Evolutionary conservation across 2,113 vertebrate species (phyloP).

Genomic region (Trinectes maculatus): DNA sequence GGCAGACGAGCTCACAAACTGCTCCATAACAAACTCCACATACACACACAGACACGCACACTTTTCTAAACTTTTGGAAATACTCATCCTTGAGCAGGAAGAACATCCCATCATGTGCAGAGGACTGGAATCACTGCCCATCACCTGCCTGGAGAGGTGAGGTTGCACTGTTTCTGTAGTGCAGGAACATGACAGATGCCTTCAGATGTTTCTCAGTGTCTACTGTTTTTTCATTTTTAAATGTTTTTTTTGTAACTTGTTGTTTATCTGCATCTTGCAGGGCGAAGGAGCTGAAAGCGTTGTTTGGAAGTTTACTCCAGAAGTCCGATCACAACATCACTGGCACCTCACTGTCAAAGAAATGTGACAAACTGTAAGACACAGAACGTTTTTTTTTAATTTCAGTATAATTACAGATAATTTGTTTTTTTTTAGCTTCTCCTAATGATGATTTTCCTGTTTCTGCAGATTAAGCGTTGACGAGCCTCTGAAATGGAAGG

Average conservation of each 20-base stretch:
- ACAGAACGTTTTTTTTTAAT: neutral
- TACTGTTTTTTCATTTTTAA: too few species aligned
- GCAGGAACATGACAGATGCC: neutral
- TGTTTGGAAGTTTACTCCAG: constrained; percentile 89
- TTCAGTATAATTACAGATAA: neutral
- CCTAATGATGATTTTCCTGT: neutral
- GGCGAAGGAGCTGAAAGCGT: constrained; percentile 91
- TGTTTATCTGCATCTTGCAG: constrained; percentile 65
- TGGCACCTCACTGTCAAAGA: constrained; percentile 59
- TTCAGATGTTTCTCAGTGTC: too few species aligned
- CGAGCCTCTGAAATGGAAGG: constrained; percentile 88
- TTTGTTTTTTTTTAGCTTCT: neutral
- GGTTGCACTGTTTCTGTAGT: constrained; percentile 10
- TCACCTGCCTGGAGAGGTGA: constrained; percentile 91
- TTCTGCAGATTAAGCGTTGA: constrained; percentile 78
- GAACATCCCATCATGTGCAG: constrained; percentile 85
- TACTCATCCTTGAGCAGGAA: constrained; percentile 4
- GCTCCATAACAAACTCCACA: neutral
- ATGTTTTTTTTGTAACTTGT: neutral
- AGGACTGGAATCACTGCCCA: constrained; percentile 84
- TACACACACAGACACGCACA: neutral
- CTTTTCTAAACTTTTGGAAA: constrained; percentile 21
- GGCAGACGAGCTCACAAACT: constrained; percentile 46
- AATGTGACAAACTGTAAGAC: constrained; percentile 73
- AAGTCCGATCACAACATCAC: constrained; percentile 82